phyloP scores from a whole-genome alignment of 2,113 vertebrate genomes.

The Saguinus midas region DNA sequence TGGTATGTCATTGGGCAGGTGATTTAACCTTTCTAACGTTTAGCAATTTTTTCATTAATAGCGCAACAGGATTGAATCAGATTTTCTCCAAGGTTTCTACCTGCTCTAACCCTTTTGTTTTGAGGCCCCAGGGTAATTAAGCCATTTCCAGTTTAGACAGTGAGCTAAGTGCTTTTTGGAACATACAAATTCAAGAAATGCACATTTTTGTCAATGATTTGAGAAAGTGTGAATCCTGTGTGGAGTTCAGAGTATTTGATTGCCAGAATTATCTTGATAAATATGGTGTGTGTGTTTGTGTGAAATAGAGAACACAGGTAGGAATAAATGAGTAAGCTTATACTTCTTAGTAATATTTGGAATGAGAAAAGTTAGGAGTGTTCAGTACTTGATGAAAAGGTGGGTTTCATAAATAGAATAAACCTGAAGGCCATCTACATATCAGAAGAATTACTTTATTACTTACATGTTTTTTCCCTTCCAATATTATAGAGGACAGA shows the following conservation, averaged over 20 bases:
- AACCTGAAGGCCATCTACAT: neutral
- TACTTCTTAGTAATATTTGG: constrained; percentile 12
- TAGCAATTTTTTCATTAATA: neutral
- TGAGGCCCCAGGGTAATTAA: neutral
- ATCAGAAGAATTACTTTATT: neutral
- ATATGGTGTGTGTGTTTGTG: neutral
- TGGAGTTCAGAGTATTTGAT: constrained; percentile 12
- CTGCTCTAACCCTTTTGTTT: neutral
- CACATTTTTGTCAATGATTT: neutral
- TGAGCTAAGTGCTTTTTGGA: constrained; percentile 15
- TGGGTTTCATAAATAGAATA: neutral
- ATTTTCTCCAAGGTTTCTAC: neutral
- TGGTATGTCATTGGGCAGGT: neutral
- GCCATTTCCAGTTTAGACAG: neutral
- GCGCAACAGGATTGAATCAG: neutral
- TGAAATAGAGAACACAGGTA: neutral
- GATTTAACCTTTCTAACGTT: neutral
- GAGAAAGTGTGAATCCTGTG: constrained; percentile 27
- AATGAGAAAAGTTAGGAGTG: constrained; percentile 1
- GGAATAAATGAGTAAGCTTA: neutral
- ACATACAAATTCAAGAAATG: constrained; percentile 24
- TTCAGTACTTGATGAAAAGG: neutral
- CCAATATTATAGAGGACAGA: neutral
- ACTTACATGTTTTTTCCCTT: neutral
- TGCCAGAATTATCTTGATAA: neutral